A percentile compares a stretch with the other conserved stretches of the same genome.
Evolutionary conservation across 1,140 invertebrate genomes (phyloP).

Genomic region (Chrysoperla carnea): DNA sequence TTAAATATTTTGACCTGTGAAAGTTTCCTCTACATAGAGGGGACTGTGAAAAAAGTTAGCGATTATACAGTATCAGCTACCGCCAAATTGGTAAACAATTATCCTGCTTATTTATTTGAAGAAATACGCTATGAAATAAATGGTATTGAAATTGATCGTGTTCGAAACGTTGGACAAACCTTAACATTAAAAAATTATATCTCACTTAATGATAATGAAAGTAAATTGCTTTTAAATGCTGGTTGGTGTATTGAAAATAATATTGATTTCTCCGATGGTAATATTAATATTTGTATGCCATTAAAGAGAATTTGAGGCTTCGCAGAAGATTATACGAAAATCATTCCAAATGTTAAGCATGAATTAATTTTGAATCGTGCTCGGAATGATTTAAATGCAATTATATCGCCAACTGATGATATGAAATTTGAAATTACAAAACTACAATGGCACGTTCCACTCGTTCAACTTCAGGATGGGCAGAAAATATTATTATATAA

Average conservation of each 20-base stretch:
- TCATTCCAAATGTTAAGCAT: conserved; percentile 22
- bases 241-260: conserved; percentile 6
- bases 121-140: conserved; percentile 6
- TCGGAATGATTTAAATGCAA: conserved; percentile 9
- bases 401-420: conserved; percentile 1
- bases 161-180: conserved; percentile 18
- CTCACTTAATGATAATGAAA: conserved; percentile 7
- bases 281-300: conserved; percentile 18
- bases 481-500: conserved; percentile 6
- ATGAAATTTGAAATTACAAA: neutral
- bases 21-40: too few relatives aligned
- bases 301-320: conserved; percentile 19
- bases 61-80: too few relatives aligned
- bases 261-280: conserved; percentile 9
- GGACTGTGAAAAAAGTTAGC: too few relatives aligned
- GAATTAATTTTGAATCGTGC: conserved; percentile 19
- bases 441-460: conserved; percentile 6
- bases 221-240: too few relatives aligned
- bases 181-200: conserved; percentile 18
- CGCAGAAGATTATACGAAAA: conserved; percentile 22
- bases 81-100: too few relatives aligned
- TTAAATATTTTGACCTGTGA: too few relatives aligned
- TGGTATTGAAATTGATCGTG: conserved; percentile 20
- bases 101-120: too few relatives aligned
- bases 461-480: conserved; percentile 3